Conservation (phyloP, 2,113 vertebrate genomes). For the Cephalopterus ornatus region DNA sequence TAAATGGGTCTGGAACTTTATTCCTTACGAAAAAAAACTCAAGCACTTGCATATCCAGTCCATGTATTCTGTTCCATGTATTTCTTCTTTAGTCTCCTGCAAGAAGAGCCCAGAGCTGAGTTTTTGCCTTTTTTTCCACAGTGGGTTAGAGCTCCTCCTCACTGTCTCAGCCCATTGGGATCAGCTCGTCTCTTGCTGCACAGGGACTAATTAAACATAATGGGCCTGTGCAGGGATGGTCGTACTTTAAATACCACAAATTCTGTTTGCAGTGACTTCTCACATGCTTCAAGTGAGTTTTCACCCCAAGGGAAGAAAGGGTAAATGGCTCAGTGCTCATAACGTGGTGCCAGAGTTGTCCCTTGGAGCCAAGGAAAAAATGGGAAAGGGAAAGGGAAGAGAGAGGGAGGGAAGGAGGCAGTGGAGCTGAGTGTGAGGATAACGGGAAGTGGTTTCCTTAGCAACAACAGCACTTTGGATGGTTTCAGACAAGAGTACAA, state of each 20-base stretch:
- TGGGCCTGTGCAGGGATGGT: background rate
- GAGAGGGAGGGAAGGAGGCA: slow-evolving; percentile 17
- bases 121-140: background rate
- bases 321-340: background rate
- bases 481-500: slow-evolving; percentile 64
- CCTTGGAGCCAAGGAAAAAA: background rate
- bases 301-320: background rate
- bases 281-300: background rate
- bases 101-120: background rate
- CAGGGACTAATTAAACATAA: background rate
- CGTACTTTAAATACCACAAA: background rate
- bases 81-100: background rate
- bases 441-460: slow-evolving; percentile 40
- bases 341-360: background rate
- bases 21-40: background rate
- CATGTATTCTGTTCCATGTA: fast-evolving
- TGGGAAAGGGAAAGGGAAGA: background rate
- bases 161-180: background rate
- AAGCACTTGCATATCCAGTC: fast-evolving
- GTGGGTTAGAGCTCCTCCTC: background rate
- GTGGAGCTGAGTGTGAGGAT: background rate
- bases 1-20: background rate
- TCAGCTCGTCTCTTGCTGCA: background rate
- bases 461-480: slow-evolving; percentile 68
- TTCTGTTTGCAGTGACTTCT: background rate